Evolutionary conservation across 2,797 vertebrate species (phyloP).

Genomic region (Pempheris klunzingeri): DNA sequence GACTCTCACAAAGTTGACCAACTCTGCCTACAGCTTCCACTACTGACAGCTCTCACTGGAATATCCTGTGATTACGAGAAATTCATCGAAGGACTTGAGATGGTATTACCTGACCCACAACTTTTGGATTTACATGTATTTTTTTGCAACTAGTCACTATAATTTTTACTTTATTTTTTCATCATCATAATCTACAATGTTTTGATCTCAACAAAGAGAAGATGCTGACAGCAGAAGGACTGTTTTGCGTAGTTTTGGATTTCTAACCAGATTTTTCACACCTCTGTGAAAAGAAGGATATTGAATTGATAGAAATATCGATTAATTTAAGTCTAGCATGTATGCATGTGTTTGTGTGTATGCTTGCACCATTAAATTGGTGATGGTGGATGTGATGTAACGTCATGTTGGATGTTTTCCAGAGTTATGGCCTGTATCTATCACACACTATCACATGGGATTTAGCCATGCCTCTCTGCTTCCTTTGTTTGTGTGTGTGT

Average conservation of each 20-base stretch:
- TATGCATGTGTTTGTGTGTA: background rate
- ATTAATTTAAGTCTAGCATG: background rate
- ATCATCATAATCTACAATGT: background rate
- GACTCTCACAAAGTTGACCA: slow-evolving; percentile 29
- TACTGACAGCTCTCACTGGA: slow-evolving; percentile 45
- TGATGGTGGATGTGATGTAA: slow-evolving; percentile 51
- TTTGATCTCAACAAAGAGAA: slow-evolving; percentile 13
- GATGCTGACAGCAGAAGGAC: slow-evolving; percentile 29
- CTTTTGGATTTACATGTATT: slow-evolving; percentile 55
- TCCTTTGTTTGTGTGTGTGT: slow-evolving; percentile 27
- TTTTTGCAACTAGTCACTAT: background rate
- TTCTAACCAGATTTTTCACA: slow-evolving; percentile 11
- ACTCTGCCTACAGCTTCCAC: slow-evolving; percentile 10
- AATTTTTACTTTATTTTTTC: slow-evolving; percentile 8
- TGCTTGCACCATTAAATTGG: background rate
- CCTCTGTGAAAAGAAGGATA: slow-evolving; percentile 9
- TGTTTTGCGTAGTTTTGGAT: slow-evolving; percentile 5
- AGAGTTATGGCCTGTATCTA: slow-evolving; percentile 48
- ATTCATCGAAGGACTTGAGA: slow-evolving; percentile 26
- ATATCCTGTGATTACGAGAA: slow-evolving; percentile 26
- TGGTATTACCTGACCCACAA: slow-evolving; percentile 17
- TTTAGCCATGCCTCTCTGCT: slow-evolving; percentile 23
- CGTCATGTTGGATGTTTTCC: slow-evolving; percentile 48
- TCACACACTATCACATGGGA: slow-evolving; percentile 35
- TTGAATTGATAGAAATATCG: background rate